A percentile compares a stretch with the other conserved stretches of the same genome.
These are phyloP conservation scores for Agapetus fuscipes DNA, from an alignment of 2,888 invertebrate species.

Conservation along the genomic window DNA sequence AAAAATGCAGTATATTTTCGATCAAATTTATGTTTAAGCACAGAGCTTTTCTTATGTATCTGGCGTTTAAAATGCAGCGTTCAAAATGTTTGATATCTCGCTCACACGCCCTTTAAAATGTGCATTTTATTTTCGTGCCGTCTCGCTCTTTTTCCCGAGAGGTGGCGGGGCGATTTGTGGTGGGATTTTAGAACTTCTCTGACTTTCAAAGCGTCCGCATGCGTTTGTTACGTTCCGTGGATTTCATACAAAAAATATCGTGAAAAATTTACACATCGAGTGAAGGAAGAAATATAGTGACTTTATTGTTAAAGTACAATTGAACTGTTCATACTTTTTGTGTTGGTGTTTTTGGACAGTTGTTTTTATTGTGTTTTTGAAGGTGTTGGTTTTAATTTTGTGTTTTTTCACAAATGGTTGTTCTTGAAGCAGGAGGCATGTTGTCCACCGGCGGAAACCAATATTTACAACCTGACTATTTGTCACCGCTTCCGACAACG, in stretches of 20 bases:
- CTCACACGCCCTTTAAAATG: too few species aligned
- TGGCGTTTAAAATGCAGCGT: too few species aligned
- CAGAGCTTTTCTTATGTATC: too few species aligned
- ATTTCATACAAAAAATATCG: background rate
- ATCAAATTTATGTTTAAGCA: too few species aligned
- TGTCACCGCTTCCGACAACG: constrained; percentile 88
- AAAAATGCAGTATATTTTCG: too few species aligned
- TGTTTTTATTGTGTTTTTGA: constrained; percentile 24
- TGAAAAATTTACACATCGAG: background rate
- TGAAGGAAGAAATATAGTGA: too few species aligned
- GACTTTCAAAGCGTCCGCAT: constrained; percentile 1
- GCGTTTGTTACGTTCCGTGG: background rate
- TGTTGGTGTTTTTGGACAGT: constrained; percentile 33
- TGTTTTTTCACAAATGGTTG: constrained; percentile 60
- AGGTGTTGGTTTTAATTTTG: constrained; percentile 28
- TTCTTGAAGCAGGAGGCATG: constrained; percentile 85
- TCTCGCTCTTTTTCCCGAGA: constrained; percentile 48
- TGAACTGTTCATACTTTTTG: too few species aligned
- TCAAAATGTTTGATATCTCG: too few species aligned
- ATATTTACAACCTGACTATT: constrained; percentile 93
- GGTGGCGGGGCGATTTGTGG: constrained; percentile 27
- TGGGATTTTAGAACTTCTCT: constrained; percentile 15
- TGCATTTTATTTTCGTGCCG: too few species aligned
- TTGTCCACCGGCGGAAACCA: constrained; percentile 84
- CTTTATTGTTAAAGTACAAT: too few species aligned